These are phyloP conservation scores for Pachyrhynchus sulphureomaculatus DNA, from an alignment of 1,140 invertebrate species.

Conservation along the genomic window DNA sequence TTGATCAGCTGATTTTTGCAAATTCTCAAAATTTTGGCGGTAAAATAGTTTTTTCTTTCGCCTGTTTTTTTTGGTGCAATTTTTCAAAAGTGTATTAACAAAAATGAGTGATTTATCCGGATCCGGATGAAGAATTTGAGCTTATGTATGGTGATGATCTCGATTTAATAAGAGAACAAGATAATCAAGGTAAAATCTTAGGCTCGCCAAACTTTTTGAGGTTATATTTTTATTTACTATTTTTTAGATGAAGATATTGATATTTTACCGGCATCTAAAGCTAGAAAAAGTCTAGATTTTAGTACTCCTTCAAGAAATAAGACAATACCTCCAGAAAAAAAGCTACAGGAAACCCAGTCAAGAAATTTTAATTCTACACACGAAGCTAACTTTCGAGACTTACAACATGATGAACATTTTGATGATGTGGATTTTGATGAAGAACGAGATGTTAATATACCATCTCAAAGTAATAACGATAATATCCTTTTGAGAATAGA, in stretches of 20 bases:
- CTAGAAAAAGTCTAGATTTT: constrained; percentile 38
- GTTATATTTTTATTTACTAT: not conserved
- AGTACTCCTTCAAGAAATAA: constrained; percentile 17
- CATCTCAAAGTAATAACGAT: constrained; percentile 24
- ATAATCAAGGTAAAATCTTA: constrained; percentile 46
- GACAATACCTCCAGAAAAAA: not conserved
- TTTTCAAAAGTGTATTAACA: not conserved
- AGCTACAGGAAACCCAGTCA: not conserved
- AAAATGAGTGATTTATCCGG: constrained; percentile 67
- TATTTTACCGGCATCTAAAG: constrained; percentile 18
- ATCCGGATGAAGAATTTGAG: constrained; percentile 76
- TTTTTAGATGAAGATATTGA: constrained; percentile 32
- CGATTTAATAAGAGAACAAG: constrained; percentile 64
- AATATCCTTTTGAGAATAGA: not conserved
- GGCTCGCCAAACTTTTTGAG: not conserved
- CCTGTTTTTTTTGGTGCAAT: too few species aligned
- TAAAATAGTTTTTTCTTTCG: not conserved
- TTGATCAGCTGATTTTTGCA: too few species aligned
- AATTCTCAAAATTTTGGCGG: not conserved
- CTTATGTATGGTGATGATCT: constrained; percentile 70
- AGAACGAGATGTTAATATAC: constrained; percentile 11
- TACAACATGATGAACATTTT: constrained; percentile 14
- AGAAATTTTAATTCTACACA: constrained; percentile 3
- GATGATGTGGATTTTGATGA: not conserved
- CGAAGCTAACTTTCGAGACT: not conserved